Evolutionary conservation across 1,140 invertebrate species (phyloP).

Genomic region (Orchesella cincta): DNA sequence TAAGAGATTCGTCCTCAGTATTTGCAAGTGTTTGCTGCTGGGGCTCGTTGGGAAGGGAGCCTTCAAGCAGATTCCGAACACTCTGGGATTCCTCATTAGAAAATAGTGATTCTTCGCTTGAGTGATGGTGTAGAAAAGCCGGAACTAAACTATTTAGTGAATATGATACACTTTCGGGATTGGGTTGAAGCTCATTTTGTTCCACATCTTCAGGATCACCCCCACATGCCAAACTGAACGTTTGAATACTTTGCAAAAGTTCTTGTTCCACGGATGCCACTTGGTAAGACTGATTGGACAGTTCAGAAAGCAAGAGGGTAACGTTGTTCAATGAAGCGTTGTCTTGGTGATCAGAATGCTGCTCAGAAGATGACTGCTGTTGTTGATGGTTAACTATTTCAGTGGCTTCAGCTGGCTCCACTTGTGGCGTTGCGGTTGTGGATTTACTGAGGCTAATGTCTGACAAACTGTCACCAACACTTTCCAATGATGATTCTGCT

Average conservation of each 20-base stretch:
- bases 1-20: slow-evolving; percentile 25
- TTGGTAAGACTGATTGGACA: neutral
- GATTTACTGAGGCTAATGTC: neutral
- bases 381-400: neutral
- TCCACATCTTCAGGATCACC: neutral
- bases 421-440: neutral
- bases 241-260: slow-evolving; percentile 43
- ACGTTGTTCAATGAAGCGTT: neutral
- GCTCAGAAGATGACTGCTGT: neutral
- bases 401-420: neutral
- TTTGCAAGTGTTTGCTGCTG: neutral
- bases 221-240: slow-evolving; percentile 40
- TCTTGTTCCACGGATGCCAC: slow-evolving; percentile 42
- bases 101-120: slow-evolving; percentile 28
- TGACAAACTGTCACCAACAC: too few relatives aligned
- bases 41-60: neutral
- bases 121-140: slow-evolving; percentile 21
- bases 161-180: neutral
- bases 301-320: neutral
- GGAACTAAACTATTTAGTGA: neutral
- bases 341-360: neutral
- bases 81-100: slow-evolving; percentile 22
- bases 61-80: neutral
- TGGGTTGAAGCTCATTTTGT: neutral
- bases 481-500: neutral